Evolutionary conservation across 2,113 vertebrate species (phyloP), one percentile per base, ranked within the genome.

Genomic region (Pyxicephalus adspersus): DNA sequence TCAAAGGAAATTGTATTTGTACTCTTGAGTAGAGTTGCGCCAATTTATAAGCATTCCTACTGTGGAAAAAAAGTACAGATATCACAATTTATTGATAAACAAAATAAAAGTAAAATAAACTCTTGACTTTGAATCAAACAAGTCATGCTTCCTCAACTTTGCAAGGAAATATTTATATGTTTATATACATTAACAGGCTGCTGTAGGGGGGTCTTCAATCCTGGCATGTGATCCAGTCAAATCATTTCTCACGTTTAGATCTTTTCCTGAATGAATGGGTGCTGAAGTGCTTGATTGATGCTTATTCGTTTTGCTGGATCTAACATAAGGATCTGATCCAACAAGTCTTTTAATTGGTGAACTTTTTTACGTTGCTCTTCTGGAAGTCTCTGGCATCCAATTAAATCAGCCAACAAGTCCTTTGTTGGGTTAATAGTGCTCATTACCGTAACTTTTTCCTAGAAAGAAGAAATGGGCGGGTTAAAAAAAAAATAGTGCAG

Each of bases 361-460:
- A 99, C 97, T 92, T 99, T 99, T 92, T 99, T 99, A 86, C 97
- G 94, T 87, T 99, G 97, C 89, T 99, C 98, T 94, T 99, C 98
- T 4, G 98, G 98, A 86, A 99, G 96, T 45, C 97, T 93, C 90
- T 99, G 98, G 89, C 94, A 94, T 75, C 98, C 98, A 63, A 99
- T 94, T 94, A 99, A 94, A 87, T 99, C 98, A 26, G 94, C 89
- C 89, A 98, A 93, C 20, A 99, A 93, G 95, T 99, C 98, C 94
- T 99, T 99, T 89, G 97, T 99, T 89, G 97, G 95, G 90, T 99
- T 99, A 92, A 99, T 99, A 92, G 97, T 98, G 93, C 96, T 98
- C 96, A 99, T 99, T 86, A 99, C 95, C 2, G 98, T 99, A 89
- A 99, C 96, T 90, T 99, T 99, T 91, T 99, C 98, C 97, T 99